Conservation (phyloP, 2,113 vertebrate species). For the Paedocypris sp. region DNA sequence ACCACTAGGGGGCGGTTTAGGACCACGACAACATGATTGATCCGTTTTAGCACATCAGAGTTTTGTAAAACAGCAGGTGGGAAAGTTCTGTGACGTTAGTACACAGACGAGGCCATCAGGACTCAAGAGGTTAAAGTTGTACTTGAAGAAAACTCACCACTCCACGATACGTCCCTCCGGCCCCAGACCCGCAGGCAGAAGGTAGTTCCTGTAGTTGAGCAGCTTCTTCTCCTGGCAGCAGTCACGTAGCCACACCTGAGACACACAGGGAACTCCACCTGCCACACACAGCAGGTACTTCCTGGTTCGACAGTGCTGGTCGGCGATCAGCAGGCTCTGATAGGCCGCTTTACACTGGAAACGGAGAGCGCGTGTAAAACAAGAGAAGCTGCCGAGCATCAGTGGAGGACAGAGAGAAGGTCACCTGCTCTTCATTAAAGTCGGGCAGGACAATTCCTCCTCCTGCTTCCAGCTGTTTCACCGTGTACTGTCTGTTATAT, state of each 20-base stretch:
- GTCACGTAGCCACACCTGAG: constrained; percentile 89
- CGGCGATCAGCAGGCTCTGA: constrained; percentile 89
- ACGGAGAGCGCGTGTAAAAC: neutral
- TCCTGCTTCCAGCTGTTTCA: constrained; percentile 79
- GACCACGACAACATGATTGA: too few relatives aligned
- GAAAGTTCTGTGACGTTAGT: too few relatives aligned
- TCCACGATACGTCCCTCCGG: constrained; percentile 74
- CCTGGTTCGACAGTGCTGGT: constrained; percentile 86
- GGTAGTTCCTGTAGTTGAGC: constrained; percentile 87
- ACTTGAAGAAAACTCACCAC: too few relatives aligned
- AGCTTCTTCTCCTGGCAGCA: constrained; percentile 89
- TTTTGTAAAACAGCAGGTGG: too few relatives aligned
- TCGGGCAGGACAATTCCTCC: constrained; percentile 86
- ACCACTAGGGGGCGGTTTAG: too few relatives aligned
- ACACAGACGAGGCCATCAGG: too few relatives aligned
- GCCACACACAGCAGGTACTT: constrained; percentile 91
- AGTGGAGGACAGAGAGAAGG: neutral
- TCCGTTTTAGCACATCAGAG: too few relatives aligned
- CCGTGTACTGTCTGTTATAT: constrained; percentile 77
- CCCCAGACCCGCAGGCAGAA: constrained; percentile 85
- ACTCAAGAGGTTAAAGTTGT: too few relatives aligned
- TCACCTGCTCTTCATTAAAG: constrained; percentile 92
- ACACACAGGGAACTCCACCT: constrained; percentile 89
- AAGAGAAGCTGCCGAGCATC: neutral
- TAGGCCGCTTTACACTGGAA: constrained; percentile 81